Evolutionary conservation across 2,113 vertebrate genomes (phyloP).

Genomic region (Siniperca knerii): DNA sequence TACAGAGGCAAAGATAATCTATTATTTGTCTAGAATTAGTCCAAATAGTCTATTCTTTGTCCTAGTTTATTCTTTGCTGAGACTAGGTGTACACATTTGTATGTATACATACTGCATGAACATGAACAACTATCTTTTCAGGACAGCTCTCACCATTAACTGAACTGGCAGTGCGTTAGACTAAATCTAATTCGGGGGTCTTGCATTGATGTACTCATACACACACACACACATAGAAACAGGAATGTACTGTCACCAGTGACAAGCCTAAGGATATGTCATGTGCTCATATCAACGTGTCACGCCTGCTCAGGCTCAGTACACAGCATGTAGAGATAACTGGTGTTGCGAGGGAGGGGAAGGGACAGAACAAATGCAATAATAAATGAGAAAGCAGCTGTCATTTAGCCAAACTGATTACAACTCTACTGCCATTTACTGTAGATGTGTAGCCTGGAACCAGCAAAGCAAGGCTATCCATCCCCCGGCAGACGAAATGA

Average conservation of each 20-base stretch:
- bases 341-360: constrained; percentile 41
- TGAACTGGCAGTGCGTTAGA: constrained; percentile 36
- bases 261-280: constrained; percentile 61
- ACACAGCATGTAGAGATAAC: constrained; percentile 61
- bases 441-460: constrained; percentile 61
- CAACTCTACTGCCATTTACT: constrained; percentile 53
- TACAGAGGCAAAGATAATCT: constrained; percentile 18
- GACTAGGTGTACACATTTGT: constrained; percentile 1
- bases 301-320: constrained; percentile 53
- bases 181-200: constrained; percentile 60
- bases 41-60: constrained; percentile 27
- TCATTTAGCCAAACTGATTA: constrained; percentile 70
- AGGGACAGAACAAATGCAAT: constrained; percentile 68
- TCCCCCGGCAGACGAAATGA: constrained; percentile 45
- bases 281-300: constrained; percentile 64
- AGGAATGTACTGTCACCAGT: constrained; percentile 37
- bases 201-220: constrained; percentile 36
- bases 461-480: constrained; percentile 32
- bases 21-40: constrained; percentile 2
- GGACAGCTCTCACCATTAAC: constrained; percentile 36
- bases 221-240: constrained; percentile 19
- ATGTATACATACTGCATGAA: background rate
- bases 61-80: constrained; percentile 21
- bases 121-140: constrained; percentile 22
- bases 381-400: constrained; percentile 66